phyloP scores from a whole-genome alignment of 2,797 vertebrate genomes.

The Eulemur mongoz region DNA sequence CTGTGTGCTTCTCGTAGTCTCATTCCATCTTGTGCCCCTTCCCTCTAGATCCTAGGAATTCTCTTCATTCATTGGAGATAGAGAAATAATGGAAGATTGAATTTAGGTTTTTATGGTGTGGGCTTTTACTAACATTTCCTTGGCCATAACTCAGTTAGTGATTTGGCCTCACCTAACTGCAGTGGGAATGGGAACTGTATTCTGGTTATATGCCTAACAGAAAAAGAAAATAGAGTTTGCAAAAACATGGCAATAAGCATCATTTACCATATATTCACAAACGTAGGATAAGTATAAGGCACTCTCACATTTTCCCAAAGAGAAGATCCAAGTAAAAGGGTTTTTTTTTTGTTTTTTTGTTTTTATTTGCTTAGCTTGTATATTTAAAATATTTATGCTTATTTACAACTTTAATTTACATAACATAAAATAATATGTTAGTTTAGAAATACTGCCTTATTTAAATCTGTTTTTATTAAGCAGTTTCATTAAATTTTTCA shows the following conservation, averaged over 20 bases:
- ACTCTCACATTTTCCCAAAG: not conserved
- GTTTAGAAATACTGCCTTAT: constrained; percentile 12
- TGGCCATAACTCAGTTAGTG: not conserved
- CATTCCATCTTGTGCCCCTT: not conserved
- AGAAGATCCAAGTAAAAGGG: not conserved
- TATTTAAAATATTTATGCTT: constrained; percentile 2
- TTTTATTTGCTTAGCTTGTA: not conserved
- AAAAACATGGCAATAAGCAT: not conserved
- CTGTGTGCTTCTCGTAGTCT: not conserved
- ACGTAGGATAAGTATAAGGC: not conserved
- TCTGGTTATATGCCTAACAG: not conserved
- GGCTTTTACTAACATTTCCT: not conserved
- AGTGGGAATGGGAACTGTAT: not conserved
- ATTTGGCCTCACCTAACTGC: not conserved
- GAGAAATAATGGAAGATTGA: not conserved
- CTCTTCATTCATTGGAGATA: not conserved
- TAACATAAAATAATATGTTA: not conserved
- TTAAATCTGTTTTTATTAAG: not conserved
- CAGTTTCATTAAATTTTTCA: not conserved
- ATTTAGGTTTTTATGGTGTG: not conserved
- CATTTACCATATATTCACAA: not conserved
- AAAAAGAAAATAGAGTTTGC: not conserved
- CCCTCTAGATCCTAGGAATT: not conserved
- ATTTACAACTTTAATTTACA: not conserved
- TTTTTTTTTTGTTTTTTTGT: not conserved